These are phyloP conservation scores for Carcharodon carcharias DNA, from an alignment of 2,797 vertebrate species.

Conservation along the genomic window DNA sequence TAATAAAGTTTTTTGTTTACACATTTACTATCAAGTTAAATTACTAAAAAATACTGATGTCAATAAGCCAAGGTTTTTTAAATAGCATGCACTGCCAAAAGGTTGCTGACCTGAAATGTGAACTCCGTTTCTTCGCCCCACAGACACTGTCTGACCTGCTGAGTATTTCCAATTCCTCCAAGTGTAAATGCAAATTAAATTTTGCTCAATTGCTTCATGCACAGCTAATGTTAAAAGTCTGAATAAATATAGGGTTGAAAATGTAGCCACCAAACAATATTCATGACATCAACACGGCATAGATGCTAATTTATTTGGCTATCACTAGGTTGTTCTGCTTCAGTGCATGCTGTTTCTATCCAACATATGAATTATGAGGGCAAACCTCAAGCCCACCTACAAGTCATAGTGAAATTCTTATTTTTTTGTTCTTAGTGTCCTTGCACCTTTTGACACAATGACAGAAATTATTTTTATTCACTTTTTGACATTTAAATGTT, in stretches of 20 bases:
- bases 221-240: not conserved
- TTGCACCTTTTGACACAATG: not conserved
- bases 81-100: not conserved
- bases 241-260: not conserved
- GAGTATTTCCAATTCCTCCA: not conserved
- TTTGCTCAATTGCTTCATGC: not conserved
- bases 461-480: not conserved
- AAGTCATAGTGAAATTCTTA: not conserved
- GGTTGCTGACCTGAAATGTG: not conserved
- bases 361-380: not conserved
- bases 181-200: not conserved
- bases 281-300: not conserved
- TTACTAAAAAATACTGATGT: not conserved
- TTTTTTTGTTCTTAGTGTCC: not conserved
- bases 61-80: not conserved
- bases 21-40: not conserved
- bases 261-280: not conserved
- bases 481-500: not conserved
- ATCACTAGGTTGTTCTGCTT: not conserved
- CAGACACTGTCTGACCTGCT: not conserved
- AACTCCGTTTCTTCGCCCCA: not conserved
- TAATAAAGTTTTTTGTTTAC: not conserved
- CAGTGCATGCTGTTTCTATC: not conserved
- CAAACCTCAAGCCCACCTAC: not conserved
- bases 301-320: not conserved